These are phyloP conservation scores for Stenotaenia linearis DNA, from an alignment of 2,888 invertebrate genomes.

Conservation along the genomic window DNA sequence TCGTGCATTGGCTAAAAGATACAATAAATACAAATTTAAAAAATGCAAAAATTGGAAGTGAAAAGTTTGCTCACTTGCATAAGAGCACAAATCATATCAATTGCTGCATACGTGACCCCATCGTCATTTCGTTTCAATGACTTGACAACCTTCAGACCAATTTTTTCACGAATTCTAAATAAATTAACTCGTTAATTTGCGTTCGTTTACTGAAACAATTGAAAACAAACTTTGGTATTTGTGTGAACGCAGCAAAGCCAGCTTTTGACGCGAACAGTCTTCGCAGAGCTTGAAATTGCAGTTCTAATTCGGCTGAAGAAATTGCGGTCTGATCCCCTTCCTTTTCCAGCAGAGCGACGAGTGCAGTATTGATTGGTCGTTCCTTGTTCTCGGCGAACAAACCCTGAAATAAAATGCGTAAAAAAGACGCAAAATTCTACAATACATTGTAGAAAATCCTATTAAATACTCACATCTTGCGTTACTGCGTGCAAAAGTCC, in stretches of 20 bases:
- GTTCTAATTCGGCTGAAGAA: conserved; percentile 65
- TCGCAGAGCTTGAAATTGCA: conserved; percentile 89
- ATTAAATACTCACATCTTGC: conserved; percentile 71
- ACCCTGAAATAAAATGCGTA: conserved; percentile 61
- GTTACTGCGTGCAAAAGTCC: conserved; percentile 93
- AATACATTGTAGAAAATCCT: neutral
- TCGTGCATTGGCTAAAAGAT: conserved; percentile 72
- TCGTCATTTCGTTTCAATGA: conserved; percentile 80
- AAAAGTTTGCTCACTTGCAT: conserved; percentile 78
- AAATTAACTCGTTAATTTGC: conserved; percentile 28
- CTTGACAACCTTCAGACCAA: conserved; percentile 85
- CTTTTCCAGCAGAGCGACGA: conserved; percentile 73
- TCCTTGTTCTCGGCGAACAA: conserved; percentile 98
- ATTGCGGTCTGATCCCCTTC: conserved; percentile 60
- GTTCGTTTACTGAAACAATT: neutral
- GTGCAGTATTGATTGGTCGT: conserved; percentile 85
- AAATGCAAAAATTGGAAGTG: no score
- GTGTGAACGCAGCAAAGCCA: conserved; percentile 93
- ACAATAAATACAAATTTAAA: neutral
- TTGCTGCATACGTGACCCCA: conserved; percentile 89
- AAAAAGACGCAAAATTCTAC: neutral
- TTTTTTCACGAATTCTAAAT: conserved; percentile 82
- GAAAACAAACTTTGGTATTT: conserved; percentile 66
- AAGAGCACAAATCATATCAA: conserved; percentile 94
- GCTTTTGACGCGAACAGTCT: conserved; percentile 94